Evolutionary conservation across 2,888 invertebrate species (phyloP), one percentile per base, ranked within the genome.

Genomic region (Ptilodon capucinus): DNA sequence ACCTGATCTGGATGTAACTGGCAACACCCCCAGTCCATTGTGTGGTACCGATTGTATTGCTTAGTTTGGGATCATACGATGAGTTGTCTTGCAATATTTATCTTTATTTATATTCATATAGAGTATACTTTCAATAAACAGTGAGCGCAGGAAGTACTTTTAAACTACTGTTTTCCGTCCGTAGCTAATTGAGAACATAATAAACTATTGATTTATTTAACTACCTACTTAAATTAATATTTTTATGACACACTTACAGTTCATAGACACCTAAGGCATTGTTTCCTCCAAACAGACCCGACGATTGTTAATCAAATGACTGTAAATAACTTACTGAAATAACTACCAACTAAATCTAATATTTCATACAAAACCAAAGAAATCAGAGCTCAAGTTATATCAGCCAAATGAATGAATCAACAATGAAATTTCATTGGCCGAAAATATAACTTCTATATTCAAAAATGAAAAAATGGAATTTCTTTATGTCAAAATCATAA

Each of bases 341-440:
- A 58, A 58, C 18, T 42, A 67, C 60, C 61, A 51, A 28, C 40
- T 45, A 40, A 42, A 75, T 28, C 69, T 49, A 44, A 32, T 30
- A 42, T 32, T 17, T 14, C 46, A 45, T 48, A 64, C 21, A 42
- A 54, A 52, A 36, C 30, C 28, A 38, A 61, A 17, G 16, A 14
- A 49, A 58, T 40, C 3, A 46, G 21, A 44, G 73, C 23, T 65
- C 77, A 59, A 51, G 5, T 47, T 54, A 60, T 35, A 64, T 45
- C 65, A 60, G 77, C 30, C 46, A 42, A 61, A 64, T 79, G 76
- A 73, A 58, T 59, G 76, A 71, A 79, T 81, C 69, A 78, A 77
- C 76, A 76, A 76, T 76, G 68, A 71, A 68, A 64, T 59, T 65
- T 66, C 65, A 62, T 64, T 65, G 62, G 57, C 55, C 65, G 68